Evolutionary conservation across 2,888 invertebrate genomes (phyloP).

Genomic region (Himalopsyche japonica): DNA sequence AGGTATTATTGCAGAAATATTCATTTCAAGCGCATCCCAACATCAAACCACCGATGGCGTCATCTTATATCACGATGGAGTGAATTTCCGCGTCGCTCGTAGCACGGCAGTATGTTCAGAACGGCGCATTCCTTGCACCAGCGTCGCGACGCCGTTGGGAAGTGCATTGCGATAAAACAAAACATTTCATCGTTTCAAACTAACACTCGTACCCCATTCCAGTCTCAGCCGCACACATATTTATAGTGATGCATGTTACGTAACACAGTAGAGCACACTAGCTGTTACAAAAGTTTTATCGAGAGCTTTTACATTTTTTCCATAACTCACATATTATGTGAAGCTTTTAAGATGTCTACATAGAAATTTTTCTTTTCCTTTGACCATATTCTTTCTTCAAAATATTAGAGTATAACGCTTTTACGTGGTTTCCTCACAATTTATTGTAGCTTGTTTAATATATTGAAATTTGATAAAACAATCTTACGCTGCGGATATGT

Average conservation of each 20-base stretch:
- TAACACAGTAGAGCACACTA: background rate
- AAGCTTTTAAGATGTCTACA: background rate
- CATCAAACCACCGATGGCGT: background rate
- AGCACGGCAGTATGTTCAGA: background rate
- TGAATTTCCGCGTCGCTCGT: background rate
- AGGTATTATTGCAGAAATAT: too few relatives aligned
- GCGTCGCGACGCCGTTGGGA: background rate
- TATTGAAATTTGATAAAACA: too few relatives aligned
- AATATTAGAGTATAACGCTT: too few relatives aligned
- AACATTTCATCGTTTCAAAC: background rate
- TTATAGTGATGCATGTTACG: background rate
- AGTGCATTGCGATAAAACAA: slow-evolving; percentile 1
- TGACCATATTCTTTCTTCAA: too few relatives aligned
- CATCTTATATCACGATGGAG: background rate
- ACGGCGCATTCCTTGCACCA: background rate
- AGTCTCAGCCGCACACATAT: background rate
- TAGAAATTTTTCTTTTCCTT: too few relatives aligned
- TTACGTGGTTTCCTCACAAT: too few relatives aligned
- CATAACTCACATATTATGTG: background rate
- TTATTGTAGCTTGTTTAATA: too few relatives aligned
- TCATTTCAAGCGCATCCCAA: background rate
- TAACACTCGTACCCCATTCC: background rate
- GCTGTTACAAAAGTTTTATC: background rate
- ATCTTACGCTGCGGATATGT: too few relatives aligned
- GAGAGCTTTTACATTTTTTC: background rate